phyloP scores from a whole-genome alignment of 2,888 invertebrate genomes.

The Serrognathus titanus region DNA sequence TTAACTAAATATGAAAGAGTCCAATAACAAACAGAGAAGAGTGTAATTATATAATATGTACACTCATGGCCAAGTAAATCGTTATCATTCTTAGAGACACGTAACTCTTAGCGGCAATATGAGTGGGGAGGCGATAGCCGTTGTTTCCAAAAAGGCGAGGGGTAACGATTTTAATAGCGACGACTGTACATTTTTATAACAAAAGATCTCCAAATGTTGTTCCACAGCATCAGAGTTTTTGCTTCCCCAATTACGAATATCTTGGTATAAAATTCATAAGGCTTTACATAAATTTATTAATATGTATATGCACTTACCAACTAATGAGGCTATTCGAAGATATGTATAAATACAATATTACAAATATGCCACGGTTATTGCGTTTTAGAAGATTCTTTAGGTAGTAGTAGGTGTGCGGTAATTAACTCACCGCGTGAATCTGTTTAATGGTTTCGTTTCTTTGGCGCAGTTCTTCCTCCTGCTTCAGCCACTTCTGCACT shows the following conservation, averaged over 20 bases:
- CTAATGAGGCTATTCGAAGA: constrained; percentile 9
- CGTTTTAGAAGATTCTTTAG: background rate
- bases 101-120: too few species aligned
- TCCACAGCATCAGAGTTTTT: too few species aligned
- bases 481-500: constrained; percentile 58
- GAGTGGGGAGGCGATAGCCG: too few species aligned
- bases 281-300: background rate
- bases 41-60: too few species aligned
- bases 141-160: too few species aligned
- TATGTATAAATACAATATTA: background rate
- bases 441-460: constrained; percentile 41
- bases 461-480: constrained; percentile 47
- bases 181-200: too few species aligned
- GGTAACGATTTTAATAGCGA: too few species aligned
- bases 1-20: too few species aligned
- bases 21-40: too few species aligned
- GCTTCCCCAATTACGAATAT: background rate
- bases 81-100: too few species aligned
- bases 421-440: constrained; percentile 27
- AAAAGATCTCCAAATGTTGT: too few species aligned
- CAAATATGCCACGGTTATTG: constrained; percentile 11
- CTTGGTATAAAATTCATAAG: background rate
- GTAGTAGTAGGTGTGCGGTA: background rate
- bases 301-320: background rate
- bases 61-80: too few species aligned